These are phyloP conservation scores for Thysanoteuthis rhombus DNA, from an alignment of 2,888 invertebrate genomes.

Conservation along the genomic window DNA sequence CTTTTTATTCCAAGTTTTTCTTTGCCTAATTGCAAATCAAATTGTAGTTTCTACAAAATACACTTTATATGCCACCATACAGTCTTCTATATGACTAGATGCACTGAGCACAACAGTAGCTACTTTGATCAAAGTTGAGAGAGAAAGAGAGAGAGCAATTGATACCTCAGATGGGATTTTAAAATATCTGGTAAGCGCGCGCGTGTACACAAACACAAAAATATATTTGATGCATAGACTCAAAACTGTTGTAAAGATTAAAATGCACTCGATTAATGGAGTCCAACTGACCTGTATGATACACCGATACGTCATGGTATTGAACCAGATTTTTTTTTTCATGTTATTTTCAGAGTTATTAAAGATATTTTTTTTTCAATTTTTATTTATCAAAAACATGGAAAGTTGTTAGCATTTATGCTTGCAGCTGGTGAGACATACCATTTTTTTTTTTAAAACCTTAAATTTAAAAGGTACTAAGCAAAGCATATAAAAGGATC, in stretches of 20 bases:
- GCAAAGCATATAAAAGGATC: neutral
- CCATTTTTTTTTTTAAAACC: too few species aligned
- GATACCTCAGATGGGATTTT: neutral
- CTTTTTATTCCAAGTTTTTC: too few species aligned
- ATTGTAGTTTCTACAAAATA: too few species aligned
- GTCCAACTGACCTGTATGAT: neutral
- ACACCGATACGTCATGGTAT: neutral
- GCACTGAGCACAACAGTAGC: neutral
- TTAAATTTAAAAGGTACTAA: neutral
- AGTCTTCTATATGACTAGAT: neutral
- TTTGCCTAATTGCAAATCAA: too few species aligned
- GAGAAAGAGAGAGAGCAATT: neutral
- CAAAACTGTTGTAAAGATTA: neutral
- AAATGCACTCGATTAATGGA: neutral
- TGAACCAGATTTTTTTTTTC: neutral
- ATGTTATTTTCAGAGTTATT: too few species aligned
- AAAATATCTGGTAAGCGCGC: neutral
- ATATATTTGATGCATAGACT: neutral
- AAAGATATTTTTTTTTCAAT: too few species aligned
- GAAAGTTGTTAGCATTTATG: neutral
- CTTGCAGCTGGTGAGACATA: neutral
- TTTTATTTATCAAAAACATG: neutral
- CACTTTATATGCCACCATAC: neutral
- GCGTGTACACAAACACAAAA: neutral
- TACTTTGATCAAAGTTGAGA: neutral